phyloP scores from a whole-genome alignment of 2,888 invertebrate genomes.

The Spodoptera picta region DNA sequence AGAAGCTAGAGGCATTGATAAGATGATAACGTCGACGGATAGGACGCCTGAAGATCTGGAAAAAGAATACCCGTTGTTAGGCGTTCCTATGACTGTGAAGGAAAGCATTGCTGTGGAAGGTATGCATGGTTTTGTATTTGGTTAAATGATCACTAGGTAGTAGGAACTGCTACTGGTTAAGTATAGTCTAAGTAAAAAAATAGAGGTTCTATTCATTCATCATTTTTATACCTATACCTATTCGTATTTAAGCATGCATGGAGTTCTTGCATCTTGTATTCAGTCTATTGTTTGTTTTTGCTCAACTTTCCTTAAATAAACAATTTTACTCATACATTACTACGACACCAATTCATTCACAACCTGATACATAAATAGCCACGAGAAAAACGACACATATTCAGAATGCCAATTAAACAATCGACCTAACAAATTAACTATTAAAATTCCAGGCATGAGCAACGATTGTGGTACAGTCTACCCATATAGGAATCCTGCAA shows the following conservation, averaged over 20 bases:
- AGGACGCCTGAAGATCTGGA: constrained; percentile 89
- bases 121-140: constrained; percentile 55
- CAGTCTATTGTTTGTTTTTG: no score
- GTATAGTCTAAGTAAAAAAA: no score
- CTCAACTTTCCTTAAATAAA: no score
- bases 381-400: constrained; percentile 8
- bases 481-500: constrained; percentile 89
- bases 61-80: constrained; percentile 92
- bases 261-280: no score
- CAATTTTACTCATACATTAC: neutral
- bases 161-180: no score
- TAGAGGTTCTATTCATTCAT: no score
- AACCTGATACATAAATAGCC: constrained; percentile 4
- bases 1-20: constrained; percentile 93
- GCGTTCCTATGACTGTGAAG: constrained; percentile 95
- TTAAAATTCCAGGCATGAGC: constrained; percentile 89
- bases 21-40: constrained; percentile 89
- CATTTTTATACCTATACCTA: no score
- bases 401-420: constrained; percentile 26
- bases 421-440: constrained; percentile 16
- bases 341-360: constrained; percentile 10
- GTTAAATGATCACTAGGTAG: no score
- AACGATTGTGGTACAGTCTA: constrained; percentile 92
- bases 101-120: constrained; percentile 94
- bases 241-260: no score